Evolutionary conservation across 2,888 invertebrate species (phyloP), one percentile per base, ranked within the genome.

Genomic region (Myathropa florea): DNA sequence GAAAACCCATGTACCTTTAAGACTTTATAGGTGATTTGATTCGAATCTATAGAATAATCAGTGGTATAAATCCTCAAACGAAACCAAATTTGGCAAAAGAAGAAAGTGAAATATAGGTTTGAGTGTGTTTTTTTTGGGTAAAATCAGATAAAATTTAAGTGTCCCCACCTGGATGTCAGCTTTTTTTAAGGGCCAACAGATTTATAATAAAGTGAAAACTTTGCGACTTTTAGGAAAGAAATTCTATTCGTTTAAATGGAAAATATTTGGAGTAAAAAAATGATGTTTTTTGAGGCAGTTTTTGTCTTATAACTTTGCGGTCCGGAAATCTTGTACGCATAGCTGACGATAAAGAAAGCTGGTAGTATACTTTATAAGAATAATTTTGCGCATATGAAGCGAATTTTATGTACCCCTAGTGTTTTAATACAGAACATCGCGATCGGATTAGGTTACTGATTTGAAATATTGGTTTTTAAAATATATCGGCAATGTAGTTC

Each of bases 41-140:
- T 64, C 23, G 14, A 23, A 67, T 67, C 67, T 46, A 28, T 55
- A 10, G 26, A 30, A 28, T 67, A 30, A 46, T 65, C 46, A 18
- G n/a, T n/a, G 64, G 10, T 46, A n/a, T 46, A 46, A 65, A 46
- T 39, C 64, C 23, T 26, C 24, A 24, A 65, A 65, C 46, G 26
- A 26, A 55, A 53, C 53, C 30, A 55, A 67, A 53, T 55, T 67
- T 14, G 21, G 26, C 12, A 53, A 28, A 57, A 57, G 24, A 57
- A 57, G 57, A 67, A 67, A 67, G 67, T 67, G 67, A 67, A 67
- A 65, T 65, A n/a, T n/a, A n/a, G n/a, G n/a, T n/a, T n/a, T n/a
- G n/a, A 7, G 26, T 26, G 24, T 53, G 39, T 55, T 21, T 30
- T 46, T 18, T 18, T 39, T n/a, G 14, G n/a, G 4, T 26, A 46